A percentile compares a stretch with the other conserved stretches of the same genome.
phyloP scores from a whole-genome alignment of 2,888 invertebrate genomes.

The Girardia tigrina region DNA sequence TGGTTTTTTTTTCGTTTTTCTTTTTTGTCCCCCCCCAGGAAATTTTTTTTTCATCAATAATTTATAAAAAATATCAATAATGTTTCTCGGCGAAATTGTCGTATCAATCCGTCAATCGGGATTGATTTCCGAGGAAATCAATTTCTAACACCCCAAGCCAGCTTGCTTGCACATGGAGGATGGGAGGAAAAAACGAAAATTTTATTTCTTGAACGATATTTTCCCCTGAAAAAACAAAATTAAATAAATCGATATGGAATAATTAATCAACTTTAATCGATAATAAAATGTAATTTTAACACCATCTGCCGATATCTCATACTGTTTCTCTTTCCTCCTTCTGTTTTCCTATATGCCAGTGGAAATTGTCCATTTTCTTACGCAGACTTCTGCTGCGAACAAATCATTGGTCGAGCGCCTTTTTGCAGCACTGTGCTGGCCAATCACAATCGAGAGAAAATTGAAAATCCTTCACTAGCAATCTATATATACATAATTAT shows the following conservation, averaged over 20 bases:
- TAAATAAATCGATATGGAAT: conserved; percentile 15
- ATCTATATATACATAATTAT: not conserved
- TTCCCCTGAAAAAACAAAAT: no score
- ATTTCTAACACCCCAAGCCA: not conserved
- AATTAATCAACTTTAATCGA: conserved; percentile 2
- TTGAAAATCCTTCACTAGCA: no score
- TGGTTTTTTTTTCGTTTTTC: no score
- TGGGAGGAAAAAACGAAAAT: no score
- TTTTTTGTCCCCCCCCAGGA: no score
- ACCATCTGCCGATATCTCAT: conserved; percentile 19
- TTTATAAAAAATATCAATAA: no score
- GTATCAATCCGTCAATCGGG: not conserved
- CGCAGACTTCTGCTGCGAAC: conserved; percentile 13
- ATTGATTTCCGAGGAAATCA: not conserved
- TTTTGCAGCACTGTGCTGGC: not conserved
- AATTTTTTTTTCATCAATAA: no score
- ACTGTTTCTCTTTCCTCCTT: not conserved
- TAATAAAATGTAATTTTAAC: conserved; percentile 9
- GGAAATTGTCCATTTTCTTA: conserved; percentile 20
- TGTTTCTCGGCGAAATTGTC: no score
- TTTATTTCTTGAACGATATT: no score
- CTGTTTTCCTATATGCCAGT: conserved; percentile 23
- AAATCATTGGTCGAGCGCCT: conserved; percentile 23
- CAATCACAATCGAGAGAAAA: not conserved
- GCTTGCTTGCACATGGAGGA: no score